These are phyloP conservation scores for Tichodroma muraria DNA, from an alignment of 2,113 vertebrate species.

Conservation along the genomic window DNA sequence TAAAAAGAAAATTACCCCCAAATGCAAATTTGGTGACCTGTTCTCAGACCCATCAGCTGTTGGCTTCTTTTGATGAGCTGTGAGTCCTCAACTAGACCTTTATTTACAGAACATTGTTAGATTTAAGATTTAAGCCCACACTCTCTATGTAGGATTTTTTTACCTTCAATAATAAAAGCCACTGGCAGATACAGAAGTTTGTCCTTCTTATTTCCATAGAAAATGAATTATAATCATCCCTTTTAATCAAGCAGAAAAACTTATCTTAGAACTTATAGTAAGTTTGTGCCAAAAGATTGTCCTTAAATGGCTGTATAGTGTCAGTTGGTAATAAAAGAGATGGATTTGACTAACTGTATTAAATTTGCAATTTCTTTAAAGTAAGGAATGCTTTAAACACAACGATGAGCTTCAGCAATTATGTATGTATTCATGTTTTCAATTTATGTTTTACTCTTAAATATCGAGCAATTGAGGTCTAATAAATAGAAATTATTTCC, in stretches of 20 bases:
- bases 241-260: neutral
- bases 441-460: neutral
- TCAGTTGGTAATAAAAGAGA: neutral
- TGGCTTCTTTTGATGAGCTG: neutral
- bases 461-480: neutral
- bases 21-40: neutral
- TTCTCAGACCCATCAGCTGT: neutral
- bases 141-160: neutral
- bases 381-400: neutral
- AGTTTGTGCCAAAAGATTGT: neutral
- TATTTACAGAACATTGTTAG: neutral
- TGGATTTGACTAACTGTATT: neutral
- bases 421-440: neutral
- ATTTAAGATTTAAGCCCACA: neutral
- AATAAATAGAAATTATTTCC: neutral
- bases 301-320: neutral
- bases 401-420: neutral
- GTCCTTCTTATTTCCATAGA: neutral
- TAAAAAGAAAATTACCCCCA: neutral
- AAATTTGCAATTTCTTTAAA: neutral
- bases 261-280: neutral
- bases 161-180: neutral
- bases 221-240: neutral
- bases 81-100: neutral
- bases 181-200: neutral